Base-by-base conservation (phyloP, 2,888 invertebrate genomes). In the Hololepta plana region DNA sequence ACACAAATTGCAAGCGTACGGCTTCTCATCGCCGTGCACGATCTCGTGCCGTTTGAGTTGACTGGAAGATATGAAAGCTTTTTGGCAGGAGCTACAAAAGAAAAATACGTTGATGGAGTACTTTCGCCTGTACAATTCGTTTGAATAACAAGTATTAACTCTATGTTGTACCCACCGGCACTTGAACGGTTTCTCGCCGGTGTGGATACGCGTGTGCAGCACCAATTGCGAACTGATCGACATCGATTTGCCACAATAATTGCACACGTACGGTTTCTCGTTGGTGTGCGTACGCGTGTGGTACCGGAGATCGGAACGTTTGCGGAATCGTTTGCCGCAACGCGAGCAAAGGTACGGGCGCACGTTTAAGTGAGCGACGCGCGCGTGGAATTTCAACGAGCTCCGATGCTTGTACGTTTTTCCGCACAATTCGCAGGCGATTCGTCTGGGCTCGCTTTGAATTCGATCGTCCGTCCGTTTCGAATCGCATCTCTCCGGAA, bases 281-380 rank as follows among this genome's bases (percentile, higher is more conserved):
- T 50, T 46, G 4, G 48, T 51, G 28, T 51, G 51, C 1, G 46
- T 46, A 20, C 49, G 35, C 49, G 50, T 49, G 30, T 52, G 52
- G 28, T 49, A 49, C 9, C 42, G 38, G 16, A 50, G 37, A 38
- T 48, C 47, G 2, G 48, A 43, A 6, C 40, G 41, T 38, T 46
- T 42, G 12, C 46, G 43, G 25, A 27, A 32, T 26, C 10, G 11
- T 30, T 39, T 43, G 9, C 45, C 42, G 30, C 46, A 46, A 15
- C 42, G 37, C 1, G 43, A 41, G 33, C 46, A 46, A 10, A 43
- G 25, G 30, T 38, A 46, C 12, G 45, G 43, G 12, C 38, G 36
- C 26, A 47, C 41, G 10, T 47, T 47, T 2, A 46, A 47, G 29
- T 49, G 49, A n/a, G n/a, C n/a, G 11, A 47, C 36, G 14, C 49